Evolutionary conservation across 2,888 invertebrate species (phyloP).

Genomic region (Cryptophagus acutangulus): DNA sequence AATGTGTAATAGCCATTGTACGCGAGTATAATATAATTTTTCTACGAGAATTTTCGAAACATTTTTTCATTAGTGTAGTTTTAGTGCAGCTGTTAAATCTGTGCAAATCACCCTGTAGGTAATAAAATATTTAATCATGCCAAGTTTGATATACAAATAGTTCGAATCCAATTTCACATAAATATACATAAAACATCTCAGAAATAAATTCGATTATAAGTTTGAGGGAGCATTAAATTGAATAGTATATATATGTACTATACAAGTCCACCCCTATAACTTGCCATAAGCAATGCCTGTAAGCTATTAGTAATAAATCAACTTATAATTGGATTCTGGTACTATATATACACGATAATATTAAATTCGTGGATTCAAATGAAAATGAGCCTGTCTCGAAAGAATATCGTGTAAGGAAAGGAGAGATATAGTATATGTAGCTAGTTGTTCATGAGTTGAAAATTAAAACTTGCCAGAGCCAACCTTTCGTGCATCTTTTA

Average conservation of each 20-base stretch:
- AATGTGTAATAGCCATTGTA: too few species aligned
- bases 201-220: too few species aligned
- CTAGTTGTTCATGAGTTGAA: slow-evolving; percentile 20
- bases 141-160: too few species aligned
- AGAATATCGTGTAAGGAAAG: slow-evolving; percentile 4
- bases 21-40: too few species aligned
- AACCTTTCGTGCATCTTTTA: slow-evolving; percentile 20
- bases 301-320: slow-evolving; percentile 25
- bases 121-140: too few species aligned
- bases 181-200: too few species aligned
- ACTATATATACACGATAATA: slow-evolving; percentile 12
- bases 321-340: slow-evolving; percentile 23
- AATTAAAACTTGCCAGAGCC: slow-evolving; percentile 18
- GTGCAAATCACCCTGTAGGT: too few species aligned
- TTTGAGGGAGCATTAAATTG: slow-evolving; percentile 4
- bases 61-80: too few species aligned
- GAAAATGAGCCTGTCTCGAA: too few species aligned
- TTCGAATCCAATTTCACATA: too few species aligned
- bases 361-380: slow-evolving; percentile 8
- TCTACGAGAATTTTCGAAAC: too few species aligned
- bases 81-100: too few species aligned
- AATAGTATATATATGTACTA: slow-evolving; percentile 4
- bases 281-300: slow-evolving; percentile 11
- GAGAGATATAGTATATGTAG: slow-evolving; percentile 1
- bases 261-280: slow-evolving; percentile 3